These are phyloP conservation scores for Kryphioiulus occultus DNA, from an alignment of 2,888 invertebrate species.

Conservation along the genomic window DNA sequence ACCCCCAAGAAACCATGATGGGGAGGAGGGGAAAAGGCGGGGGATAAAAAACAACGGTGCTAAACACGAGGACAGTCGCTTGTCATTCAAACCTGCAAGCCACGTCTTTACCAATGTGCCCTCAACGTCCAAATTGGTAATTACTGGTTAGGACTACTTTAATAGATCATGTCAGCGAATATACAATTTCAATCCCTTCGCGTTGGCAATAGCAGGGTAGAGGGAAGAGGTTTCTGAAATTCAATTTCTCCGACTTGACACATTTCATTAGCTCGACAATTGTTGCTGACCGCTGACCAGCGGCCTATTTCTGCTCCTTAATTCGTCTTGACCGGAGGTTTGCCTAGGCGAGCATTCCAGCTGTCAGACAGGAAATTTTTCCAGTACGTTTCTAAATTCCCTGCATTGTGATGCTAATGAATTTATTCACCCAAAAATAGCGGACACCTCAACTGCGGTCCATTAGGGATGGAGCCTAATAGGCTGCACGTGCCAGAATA, in stretches of 20 bases:
- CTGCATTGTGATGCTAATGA: background rate
- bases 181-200: background rate
- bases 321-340: background rate
- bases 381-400: background rate
- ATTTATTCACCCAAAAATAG: background rate
- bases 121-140: slow-evolving; percentile 13
- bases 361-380: background rate
- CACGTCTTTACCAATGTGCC: background rate
- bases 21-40: background rate
- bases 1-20: background rate
- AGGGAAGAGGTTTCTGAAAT: background rate
- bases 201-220: background rate
- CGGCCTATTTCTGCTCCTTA: background rate
- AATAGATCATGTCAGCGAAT: slow-evolving; percentile 37
- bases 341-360: background rate
- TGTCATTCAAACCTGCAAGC: background rate
- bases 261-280: background rate
- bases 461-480: too few species aligned
- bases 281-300: background rate
- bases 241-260: background rate
- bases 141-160: slow-evolving; percentile 37
- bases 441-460: too few species aligned
- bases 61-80: background rate
- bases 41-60: background rate
- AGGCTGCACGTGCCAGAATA: too few species aligned